Base-by-base conservation (phyloP, 2,888 invertebrate species). In the Podabrus alpinus region DNA sequence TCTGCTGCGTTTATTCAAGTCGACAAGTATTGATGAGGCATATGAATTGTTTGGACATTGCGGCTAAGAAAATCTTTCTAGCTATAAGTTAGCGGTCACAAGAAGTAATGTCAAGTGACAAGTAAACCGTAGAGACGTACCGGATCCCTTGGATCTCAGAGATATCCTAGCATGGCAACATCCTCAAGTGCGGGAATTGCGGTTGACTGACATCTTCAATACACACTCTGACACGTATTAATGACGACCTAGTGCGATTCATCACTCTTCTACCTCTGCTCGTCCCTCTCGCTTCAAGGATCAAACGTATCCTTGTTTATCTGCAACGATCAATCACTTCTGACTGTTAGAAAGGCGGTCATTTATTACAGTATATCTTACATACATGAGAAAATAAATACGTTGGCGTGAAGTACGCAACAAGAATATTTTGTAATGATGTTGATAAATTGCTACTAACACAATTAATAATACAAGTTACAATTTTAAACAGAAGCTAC, bases 291-390 rank as follows among this genome's bases (percentile, higher is more conserved):
- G 79, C 83, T 78, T 83, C 83, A 83, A 83, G 86, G 86, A 88
- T 87, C 87, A 86, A 86, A 86, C 85, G 86, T 86, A 85, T 88
- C 85, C 86, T 85, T 86, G 86, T 86, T 85, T 87, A 86, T 86
- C 85, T 85, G 82, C 82, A 81, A 85, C 85, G 86, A 88, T 87
- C 87, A 87, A 87, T 88, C 88, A 87, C 87, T 87, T 85, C 85
- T 87, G 87, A 87, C 87, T 87, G 87, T 82, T 86, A 83, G 86
- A 87, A 87, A 87, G 86, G 85, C 86, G 84, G 86, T 86, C 87
- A 88, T 88, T 87, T 88, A 87, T 88, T 87, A 87, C 81, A 81
- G 71, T 77, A 76, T 84, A 83, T 81, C 78, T 78, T 82, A 83
- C 84, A 82, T 84, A 83, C 83, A 83, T 81, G 83, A 84, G 84